phyloP scores from a whole-genome alignment of 2,888 invertebrate species.

The Watsonalla cultraria region DNA sequence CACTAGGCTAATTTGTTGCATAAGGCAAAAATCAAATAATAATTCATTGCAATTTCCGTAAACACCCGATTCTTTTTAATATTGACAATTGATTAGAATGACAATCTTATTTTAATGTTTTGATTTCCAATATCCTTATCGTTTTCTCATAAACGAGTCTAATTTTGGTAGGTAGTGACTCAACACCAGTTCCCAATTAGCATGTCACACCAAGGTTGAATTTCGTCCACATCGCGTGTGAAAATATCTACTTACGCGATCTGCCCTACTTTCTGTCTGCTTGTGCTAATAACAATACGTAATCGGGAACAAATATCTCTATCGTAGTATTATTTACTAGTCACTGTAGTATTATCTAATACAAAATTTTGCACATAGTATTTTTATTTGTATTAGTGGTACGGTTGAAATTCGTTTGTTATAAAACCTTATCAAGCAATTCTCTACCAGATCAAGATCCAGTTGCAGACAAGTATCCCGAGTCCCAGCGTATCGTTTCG shows the following conservation, averaged over 20 bases:
- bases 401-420: too few relatives aligned
- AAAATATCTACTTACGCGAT: conserved; percentile 36
- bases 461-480: too few relatives aligned
- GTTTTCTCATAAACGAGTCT: not conserved
- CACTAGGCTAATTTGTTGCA: too few relatives aligned
- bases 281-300: conserved; percentile 46
- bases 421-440: too few relatives aligned
- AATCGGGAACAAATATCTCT: conserved; percentile 17
- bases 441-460: too few relatives aligned
- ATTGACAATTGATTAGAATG: not conserved
- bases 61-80: not conserved
- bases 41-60: too few relatives aligned
- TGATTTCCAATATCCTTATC: not conserved
- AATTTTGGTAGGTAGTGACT: conserved; percentile 17
- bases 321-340: conserved; percentile 15
- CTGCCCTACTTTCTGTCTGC: conserved; percentile 51
- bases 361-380: not conserved
- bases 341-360: not conserved
- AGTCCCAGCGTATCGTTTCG: too few relatives aligned
- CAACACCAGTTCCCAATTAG: conserved; percentile 24
- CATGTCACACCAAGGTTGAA: conserved; percentile 27
- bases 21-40: too few relatives aligned
- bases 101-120: not conserved
- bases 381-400: too few relatives aligned
- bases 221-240: conserved; percentile 43